Percentiles rank a stretch among this genome's conserved stretches.
These are phyloP conservation scores for Thymelicus acteon DNA, from an alignment of 2,888 invertebrate genomes.

Conservation along the genomic window DNA sequence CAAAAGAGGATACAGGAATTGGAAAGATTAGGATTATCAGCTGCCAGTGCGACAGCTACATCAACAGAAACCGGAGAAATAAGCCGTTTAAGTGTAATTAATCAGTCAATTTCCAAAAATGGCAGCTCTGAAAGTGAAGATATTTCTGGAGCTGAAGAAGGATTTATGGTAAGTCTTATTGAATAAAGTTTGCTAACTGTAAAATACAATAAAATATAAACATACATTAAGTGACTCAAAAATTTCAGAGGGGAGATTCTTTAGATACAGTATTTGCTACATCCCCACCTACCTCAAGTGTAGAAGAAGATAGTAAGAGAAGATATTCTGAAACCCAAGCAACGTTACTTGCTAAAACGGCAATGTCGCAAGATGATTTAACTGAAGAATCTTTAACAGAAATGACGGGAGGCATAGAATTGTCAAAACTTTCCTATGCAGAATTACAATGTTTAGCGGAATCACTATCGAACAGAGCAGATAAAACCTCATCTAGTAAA, in stretches of 20 bases:
- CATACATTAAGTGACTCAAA: neutral
- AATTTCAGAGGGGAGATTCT: conserved; percentile 87
- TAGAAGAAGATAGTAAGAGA: conserved; percentile 60
- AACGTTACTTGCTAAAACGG: conserved; percentile 27
- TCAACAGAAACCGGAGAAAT: conserved; percentile 44
- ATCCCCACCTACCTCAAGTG: conserved; percentile 81
- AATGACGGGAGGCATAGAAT: conserved; percentile 72
- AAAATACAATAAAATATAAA: no score
- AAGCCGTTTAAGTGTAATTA: conserved; percentile 42
- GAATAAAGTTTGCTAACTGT: neutral
- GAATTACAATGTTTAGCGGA: conserved; percentile 78
- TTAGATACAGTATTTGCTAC: conserved; percentile 87
- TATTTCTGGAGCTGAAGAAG: conserved; percentile 73
- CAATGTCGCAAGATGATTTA: conserved; percentile 57
- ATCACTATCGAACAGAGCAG: conserved; percentile 64
- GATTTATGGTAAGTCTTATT: conserved; percentile 71
- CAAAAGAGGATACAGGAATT: conserved; percentile 89
- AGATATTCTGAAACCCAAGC: conserved; percentile 50
- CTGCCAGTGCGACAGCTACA: conserved; percentile 46
- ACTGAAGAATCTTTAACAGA: conserved; percentile 73
- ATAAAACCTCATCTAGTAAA: conserved; percentile 77
- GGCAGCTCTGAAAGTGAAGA: conserved; percentile 80
- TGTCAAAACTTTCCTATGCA: conserved; percentile 72
- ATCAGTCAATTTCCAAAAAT: conserved; percentile 56
- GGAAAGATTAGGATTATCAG: conserved; percentile 74